Evolutionary conservation across 2,113 vertebrate genomes (phyloP).

Genomic region (Brachyhypopomus gauderio): DNA sequence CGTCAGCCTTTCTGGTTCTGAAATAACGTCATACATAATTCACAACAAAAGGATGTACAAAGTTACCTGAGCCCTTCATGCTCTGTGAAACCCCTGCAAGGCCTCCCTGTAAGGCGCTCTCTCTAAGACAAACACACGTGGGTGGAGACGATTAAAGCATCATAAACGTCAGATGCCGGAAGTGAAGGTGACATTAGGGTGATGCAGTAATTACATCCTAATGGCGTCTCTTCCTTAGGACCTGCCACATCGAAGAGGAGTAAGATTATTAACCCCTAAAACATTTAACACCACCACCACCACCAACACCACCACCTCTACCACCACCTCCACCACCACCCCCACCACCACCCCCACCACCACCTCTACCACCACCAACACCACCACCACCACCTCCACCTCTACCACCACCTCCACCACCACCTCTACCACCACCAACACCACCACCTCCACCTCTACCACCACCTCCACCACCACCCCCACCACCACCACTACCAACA

Average conservation of each 20-base stretch:
- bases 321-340: too few relatives aligned
- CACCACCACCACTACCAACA: too few relatives aligned
- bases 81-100: background rate
- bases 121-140: background rate
- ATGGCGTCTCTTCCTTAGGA: slow-evolving; percentile 39
- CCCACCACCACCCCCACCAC: too few relatives aligned
- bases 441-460: too few relatives aligned
- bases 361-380: too few relatives aligned
- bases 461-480: too few relatives aligned
- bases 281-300: background rate
- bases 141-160: background rate
- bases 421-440: too few relatives aligned
- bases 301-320: too few relatives aligned
- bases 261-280: slow-evolving; percentile 11
- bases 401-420: too few relatives aligned
- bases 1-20: slow-evolving; percentile 16
- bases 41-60: slow-evolving; percentile 5
- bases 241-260: background rate
- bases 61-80: background rate
- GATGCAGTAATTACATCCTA: slow-evolving; percentile 35
- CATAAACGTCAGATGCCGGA: background rate
- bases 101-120: background rate
- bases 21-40: slow-evolving; percentile 40
- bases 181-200: slow-evolving; percentile 28
- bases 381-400: too few relatives aligned